Percentiles rank a stretch among this genome's conserved stretches.
Conservation (phyloP, 2,113 vertebrate genomes). For the Crypturellus undulatus region DNA sequence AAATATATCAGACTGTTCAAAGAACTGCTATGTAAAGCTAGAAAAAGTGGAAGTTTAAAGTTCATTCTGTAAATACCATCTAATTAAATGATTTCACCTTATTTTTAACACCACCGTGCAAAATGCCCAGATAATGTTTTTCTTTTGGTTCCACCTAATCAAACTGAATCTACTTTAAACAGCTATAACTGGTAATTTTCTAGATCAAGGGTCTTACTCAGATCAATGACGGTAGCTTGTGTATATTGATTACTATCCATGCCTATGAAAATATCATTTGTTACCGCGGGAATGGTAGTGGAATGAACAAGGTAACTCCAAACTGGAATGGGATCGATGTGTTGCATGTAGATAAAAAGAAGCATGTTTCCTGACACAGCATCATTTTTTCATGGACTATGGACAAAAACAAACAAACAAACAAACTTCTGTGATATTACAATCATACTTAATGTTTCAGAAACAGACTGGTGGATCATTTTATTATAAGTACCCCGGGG, state of each 20-base stretch:
- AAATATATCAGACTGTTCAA: conserved; percentile 9
- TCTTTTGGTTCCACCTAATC: conserved; percentile 57
- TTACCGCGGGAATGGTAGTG: conserved; percentile 72
- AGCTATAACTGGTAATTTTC: conserved; percentile 78
- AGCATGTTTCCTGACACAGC: conserved; percentile 73
- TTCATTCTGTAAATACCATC: conserved; percentile 41
- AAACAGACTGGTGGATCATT: background rate
- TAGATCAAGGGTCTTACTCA: conserved; percentile 74
- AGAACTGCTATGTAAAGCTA: conserved; percentile 56
- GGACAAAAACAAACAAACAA: conserved; percentile 50
- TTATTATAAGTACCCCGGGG: background rate
- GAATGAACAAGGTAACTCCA: conserved; percentile 73
- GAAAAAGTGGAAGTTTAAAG: conserved; percentile 50
- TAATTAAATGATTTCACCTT: conserved; percentile 48
- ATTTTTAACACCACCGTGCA: conserved; percentile 55
- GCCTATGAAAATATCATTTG: conserved; percentile 79
- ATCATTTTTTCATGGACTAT: conserved; percentile 75
- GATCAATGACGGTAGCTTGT: conserved; percentile 79
- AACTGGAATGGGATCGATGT: conserved; percentile 76
- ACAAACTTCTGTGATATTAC: background rate
- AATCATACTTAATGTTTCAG: background rate
- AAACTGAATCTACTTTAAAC: conserved; percentile 72
- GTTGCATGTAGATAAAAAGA: conserved; percentile 75
- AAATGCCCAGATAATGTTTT: conserved; percentile 7
- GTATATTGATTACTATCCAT: conserved; percentile 79